Evolutionary conservation across 2,888 invertebrate species (phyloP).

Genomic region (Xylota sylvarum): DNA sequence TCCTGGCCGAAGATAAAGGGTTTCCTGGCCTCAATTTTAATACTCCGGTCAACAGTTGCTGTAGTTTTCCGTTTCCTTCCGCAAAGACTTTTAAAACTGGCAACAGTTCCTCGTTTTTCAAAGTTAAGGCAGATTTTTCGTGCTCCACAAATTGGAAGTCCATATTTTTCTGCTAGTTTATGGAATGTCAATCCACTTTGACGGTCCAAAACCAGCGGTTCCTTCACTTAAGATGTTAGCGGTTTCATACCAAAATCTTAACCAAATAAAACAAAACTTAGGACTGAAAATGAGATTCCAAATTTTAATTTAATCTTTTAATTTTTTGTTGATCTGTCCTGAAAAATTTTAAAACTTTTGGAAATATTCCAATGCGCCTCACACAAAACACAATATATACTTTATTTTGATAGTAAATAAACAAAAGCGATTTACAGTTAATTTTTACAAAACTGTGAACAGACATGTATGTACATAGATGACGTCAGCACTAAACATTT

Average conservation of each 20-base stretch:
- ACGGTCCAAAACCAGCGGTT: neutral
- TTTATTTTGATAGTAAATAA: no score
- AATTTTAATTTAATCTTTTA: neutral
- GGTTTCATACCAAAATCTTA: neutral
- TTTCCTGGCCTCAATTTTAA: neutral
- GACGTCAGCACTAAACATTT: no score
- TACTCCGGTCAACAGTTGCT: neutral
- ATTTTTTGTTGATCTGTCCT: neutral
- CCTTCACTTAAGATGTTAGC: neutral
- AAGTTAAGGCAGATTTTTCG: neutral
- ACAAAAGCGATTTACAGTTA: no score
- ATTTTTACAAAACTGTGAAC: no score
- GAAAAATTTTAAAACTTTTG: neutral
- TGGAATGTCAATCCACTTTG: neutral
- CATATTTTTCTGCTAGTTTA: neutral
- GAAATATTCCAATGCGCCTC: neutral
- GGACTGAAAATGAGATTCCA: neutral
- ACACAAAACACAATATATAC: no score
- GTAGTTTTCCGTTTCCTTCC: neutral
- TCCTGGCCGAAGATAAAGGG: neutral
- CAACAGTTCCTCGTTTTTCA: neutral
- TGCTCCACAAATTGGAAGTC: neutral
- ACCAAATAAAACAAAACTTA: neutral
- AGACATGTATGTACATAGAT: no score
- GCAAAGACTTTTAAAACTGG: neutral